Conservation (phyloP, 2,113 vertebrate genomes). For the Trichechus manatus region DNA sequence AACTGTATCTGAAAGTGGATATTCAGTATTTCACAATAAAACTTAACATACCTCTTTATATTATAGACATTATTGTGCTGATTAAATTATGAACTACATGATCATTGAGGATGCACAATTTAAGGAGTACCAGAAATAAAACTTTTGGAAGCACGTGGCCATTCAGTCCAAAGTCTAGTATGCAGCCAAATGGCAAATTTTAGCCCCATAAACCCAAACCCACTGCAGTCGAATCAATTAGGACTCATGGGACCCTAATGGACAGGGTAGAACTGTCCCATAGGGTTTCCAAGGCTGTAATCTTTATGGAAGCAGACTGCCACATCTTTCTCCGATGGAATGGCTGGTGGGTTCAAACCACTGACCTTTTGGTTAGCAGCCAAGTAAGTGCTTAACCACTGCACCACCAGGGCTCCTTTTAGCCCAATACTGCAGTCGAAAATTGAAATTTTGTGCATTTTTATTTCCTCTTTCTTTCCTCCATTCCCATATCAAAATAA, state of each 20-base stretch:
- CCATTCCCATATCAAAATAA: slow-evolving; percentile 14
- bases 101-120: neutral
- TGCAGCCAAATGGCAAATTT: slow-evolving; percentile 21
- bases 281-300: no score
- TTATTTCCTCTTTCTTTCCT: neutral
- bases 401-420: no score
- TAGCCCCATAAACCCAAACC: neutral
- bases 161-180: neutral
- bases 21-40: slow-evolving; percentile 60
- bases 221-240: no score
- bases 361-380: no score
- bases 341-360: no score
- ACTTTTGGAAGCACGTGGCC: neutral
- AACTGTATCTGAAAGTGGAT: slow-evolving; percentile 33
- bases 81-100: neutral
- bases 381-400: no score
- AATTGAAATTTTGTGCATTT: neutral
- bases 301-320: no score
- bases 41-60: slow-evolving; percentile 19
- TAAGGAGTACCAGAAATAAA: slow-evolving; percentile 55
- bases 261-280: no score
- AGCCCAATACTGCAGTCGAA: neutral
- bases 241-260: no score
- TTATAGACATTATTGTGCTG: slow-evolving; percentile 19
- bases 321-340: no score